A percentile compares a stretch with the other conserved stretches of the same genome.
These are phyloP conservation scores for Pogonophryne albipinna DNA, from an alignment of 2,797 vertebrate genomes.

Conservation along the genomic window DNA sequence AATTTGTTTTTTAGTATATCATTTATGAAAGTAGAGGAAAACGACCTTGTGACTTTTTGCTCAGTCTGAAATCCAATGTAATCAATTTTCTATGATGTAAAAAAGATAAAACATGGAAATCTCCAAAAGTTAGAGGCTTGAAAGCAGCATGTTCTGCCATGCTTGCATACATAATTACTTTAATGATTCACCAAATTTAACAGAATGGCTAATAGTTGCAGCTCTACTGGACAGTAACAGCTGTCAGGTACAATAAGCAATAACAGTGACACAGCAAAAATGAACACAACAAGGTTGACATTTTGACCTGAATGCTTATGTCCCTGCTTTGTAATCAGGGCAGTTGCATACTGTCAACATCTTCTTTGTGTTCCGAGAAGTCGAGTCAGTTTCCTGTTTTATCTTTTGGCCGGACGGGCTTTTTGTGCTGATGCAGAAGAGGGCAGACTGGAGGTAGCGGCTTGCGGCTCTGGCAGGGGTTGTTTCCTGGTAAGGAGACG, in stretches of 20 bases:
- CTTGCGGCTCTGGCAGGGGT: constrained; percentile 42
- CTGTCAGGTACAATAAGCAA: not conserved
- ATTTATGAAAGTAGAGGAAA: too few species aligned
- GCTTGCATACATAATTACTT: too few species aligned
- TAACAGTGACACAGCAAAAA: not conserved
- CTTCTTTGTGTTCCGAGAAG: not conserved
- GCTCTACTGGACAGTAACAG: too few species aligned
- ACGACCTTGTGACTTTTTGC: too few species aligned
- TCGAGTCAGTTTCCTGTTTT: constrained; percentile 50
- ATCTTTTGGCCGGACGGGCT: constrained; percentile 32
- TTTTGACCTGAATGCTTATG: not conserved
- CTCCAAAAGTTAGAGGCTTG: too few species aligned
- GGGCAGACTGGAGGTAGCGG: constrained; percentile 59
- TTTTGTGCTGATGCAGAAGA: constrained; percentile 54
- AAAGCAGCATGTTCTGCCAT: too few species aligned
- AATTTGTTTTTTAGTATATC: too few species aligned
- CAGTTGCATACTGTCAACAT: not conserved
- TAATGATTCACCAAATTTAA: too few species aligned
- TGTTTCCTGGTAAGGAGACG: constrained; percentile 32
- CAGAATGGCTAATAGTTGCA: too few species aligned
- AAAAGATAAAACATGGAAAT: too few species aligned
- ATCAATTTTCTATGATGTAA: too few species aligned
- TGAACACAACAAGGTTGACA: not conserved
- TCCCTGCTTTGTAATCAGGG: not conserved
- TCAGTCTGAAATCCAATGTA: too few species aligned